Base-by-base conservation (phyloP, 2,797 vertebrate genomes). In the Todus mexicanus region DNA sequence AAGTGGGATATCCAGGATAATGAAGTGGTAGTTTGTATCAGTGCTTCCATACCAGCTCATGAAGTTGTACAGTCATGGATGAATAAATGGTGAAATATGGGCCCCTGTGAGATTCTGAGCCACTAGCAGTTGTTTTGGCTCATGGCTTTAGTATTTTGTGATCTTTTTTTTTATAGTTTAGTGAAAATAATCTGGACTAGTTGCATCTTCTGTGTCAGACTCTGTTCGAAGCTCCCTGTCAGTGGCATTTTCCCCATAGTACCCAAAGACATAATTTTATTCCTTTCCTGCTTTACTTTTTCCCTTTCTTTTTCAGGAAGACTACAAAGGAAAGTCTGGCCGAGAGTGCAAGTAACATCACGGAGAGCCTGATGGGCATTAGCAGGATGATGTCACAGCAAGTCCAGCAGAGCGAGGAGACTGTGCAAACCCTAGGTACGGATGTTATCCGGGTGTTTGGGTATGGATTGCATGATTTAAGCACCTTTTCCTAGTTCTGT, bases 371-470 rank as follows among this genome's bases (percentile, higher is more conserved):
- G 74, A 99, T 99, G 99, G 98, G 98, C 91, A 98, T 99, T 97
- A 99, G 99, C 94, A 98, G 99, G 87, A 99, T 99, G 99, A 99
- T 99, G 99, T 98, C 99, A 6, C 99, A 99, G 97, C 99, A 99
- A 93, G 99, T 99, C 56, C 98, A 98, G 94, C 99, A 99, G 97
- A 99, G 99, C 0, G 98, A 99, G 96, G 99, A 99, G 84, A 98
- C 98, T 3, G 98, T 99, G 96, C 98, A 98, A 4, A 98, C 98
- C 8, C 96, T 99, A 79, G 98, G 99, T 99, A 97, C 50, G 25
- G 53, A 11, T 76, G 86, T 35, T 57, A 33, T 11, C 35, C 15
- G 27, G 7, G 29, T 27, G 13, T 57, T 60, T 14, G 69, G 65
- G 29, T 73, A 7, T 15, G 64, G 42, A 5, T 1, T 81, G n/a